Percentiles rank a stretch among this genome's conserved stretches.
Conservation (phyloP, 2,797 vertebrate genomes). For the Tiaroga cobitis region DNA sequence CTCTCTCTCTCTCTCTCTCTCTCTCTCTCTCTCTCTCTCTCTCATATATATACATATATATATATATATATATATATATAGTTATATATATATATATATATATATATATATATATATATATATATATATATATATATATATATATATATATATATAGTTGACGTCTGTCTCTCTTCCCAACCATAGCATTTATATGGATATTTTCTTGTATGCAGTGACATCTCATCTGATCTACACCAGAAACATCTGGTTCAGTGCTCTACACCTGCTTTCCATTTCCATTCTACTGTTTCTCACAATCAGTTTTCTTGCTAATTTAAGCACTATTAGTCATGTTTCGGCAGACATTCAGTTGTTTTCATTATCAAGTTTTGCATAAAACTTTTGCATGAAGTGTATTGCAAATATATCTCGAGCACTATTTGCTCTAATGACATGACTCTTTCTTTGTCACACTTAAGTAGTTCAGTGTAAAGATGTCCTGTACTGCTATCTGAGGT, state of each 20-base stretch:
- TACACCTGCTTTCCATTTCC: slow-evolving; percentile 82
- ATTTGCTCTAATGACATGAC: background rate
- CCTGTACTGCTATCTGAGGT: background rate
- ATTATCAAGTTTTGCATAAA: slow-evolving; percentile 52
- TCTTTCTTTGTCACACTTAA: background rate
- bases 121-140: too few relatives aligned
- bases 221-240: slow-evolving; percentile 75
- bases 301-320: slow-evolving; percentile 58
- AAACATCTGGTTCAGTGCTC: slow-evolving; percentile 74
- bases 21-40: background rate
- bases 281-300: slow-evolving; percentile 71
- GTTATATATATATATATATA: too few relatives aligned
- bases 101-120: too few relatives aligned
- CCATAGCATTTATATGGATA: slow-evolving; percentile 42
- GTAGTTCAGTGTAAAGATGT: background rate
- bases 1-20: too few relatives aligned
- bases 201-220: slow-evolving; percentile 7
- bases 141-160: too few relatives aligned
- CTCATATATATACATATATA: too few relatives aligned
- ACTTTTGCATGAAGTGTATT: background rate
- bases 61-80: too few relatives aligned
- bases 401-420: background rate
- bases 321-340: slow-evolving; percentile 65
- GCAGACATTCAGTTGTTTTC: slow-evolving; percentile 54
- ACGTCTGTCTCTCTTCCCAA: background rate